Base-by-base conservation (phyloP, 2,113 vertebrate species). In the Stictonetta naevosa region DNA sequence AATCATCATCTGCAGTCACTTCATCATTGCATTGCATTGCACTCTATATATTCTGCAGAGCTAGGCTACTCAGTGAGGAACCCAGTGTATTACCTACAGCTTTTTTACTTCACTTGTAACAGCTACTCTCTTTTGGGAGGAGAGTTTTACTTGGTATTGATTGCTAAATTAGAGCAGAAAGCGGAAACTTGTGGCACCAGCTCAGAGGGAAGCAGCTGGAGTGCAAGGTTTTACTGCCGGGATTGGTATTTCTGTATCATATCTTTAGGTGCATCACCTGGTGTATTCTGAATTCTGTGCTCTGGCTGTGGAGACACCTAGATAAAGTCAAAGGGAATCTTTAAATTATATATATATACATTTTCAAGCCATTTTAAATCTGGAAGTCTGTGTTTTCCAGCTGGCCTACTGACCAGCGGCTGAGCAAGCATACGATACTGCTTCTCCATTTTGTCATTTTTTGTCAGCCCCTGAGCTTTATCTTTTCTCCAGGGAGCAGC, bases 401-500 rank as follows among this genome's bases (percentile, higher is more conserved):
- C 38, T 66, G 72, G 28, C 33, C 63, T 63, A 36, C 52, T 62
- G 76, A n/a, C 34, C 36, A 36, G 50, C 36, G 63, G 73, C 68
- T 67, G 64, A 66, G n/a, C 40, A 78, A 86, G 56, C 55, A 59
- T 60, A 86, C 81, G 2, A 3, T 14, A 15, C 74, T 84, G 19
- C 87, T 81, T 91, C 69, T 87, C 6, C 16, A 1, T 58, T 67
- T 46, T 89, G 40, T 69, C 29, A 50, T 83, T 13, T 44, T 44
- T 44, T 44, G 42, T 48, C 8, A 34, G 74, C 74, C 58, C 93
- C 92, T 94, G 93, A 96, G 93, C 79, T 34, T 86, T 94, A n/a
- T 97, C 78, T 96, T 85, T 93, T 94, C 95, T 52, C 73, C 33
- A 92, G 96, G 94, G 64, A 94, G 73, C 83, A 88, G 73, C 88